A percentile compares a stretch with the other conserved stretches of the same genome.
Evolutionary conservation across 2,888 invertebrate genomes (phyloP).

Genomic region (Epirrhoe alternata): DNA sequence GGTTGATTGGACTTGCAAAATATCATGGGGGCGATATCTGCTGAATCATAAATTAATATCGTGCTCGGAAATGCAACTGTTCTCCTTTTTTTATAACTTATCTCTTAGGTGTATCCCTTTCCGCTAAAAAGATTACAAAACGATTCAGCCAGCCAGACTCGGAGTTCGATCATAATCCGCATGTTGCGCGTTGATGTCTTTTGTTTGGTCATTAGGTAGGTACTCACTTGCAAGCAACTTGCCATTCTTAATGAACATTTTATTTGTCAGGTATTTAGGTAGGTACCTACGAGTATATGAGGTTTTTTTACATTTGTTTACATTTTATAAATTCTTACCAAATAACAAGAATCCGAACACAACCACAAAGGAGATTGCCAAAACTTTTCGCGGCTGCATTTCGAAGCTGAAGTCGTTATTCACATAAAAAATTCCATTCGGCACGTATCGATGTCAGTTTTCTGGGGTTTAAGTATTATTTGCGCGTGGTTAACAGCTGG

Average conservation of each 20-base stretch:
- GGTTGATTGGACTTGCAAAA: too few relatives aligned
- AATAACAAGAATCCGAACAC: slow-evolving; percentile 54
- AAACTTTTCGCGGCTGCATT: slow-evolving; percentile 52
- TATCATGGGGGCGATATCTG: too few relatives aligned
- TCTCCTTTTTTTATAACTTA: too few relatives aligned
- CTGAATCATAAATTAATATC: too few relatives aligned
- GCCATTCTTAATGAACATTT: too few relatives aligned
- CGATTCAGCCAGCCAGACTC: background rate
- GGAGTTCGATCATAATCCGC: background rate
- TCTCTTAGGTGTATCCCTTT: too few relatives aligned
- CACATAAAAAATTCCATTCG: slow-evolving; percentile 13
- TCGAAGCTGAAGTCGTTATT: slow-evolving; percentile 27
- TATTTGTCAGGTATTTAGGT: too few relatives aligned
- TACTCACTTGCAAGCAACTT: too few relatives aligned
- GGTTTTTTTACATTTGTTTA: background rate
- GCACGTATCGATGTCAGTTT: slow-evolving; percentile 28
- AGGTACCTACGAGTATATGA: too few relatives aligned
- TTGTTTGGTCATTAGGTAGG: background rate
- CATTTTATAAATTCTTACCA: slow-evolving; percentile 49
- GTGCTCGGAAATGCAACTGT: too few relatives aligned
- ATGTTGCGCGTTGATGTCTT: slow-evolving; percentile 11
- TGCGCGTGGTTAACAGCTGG: slow-evolving; percentile 53
- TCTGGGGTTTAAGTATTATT: slow-evolving; percentile 30
- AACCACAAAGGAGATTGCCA: slow-evolving; percentile 48
- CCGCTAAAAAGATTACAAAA: background rate